Conservation (phyloP, 2,888 invertebrate species). For the Cryptocephalus primarius region DNA sequence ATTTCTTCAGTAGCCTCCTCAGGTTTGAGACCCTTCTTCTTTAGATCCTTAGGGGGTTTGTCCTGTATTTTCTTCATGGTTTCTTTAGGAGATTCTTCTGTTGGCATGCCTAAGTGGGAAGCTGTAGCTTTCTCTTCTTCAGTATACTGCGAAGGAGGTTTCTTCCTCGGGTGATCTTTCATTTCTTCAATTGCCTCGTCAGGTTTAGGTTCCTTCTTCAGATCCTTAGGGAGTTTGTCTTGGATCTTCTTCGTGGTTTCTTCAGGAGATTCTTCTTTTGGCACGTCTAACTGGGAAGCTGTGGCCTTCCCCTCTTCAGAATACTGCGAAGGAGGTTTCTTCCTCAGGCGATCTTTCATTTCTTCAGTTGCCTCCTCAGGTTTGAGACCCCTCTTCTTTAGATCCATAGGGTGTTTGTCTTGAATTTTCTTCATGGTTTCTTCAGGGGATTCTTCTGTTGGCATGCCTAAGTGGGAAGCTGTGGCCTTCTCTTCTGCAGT, state of each 20-base stretch:
- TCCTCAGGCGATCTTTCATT: not conserved
- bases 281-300: not conserved
- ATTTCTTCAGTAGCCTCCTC: not conserved
- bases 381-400: not conserved
- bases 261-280: not conserved
- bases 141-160: no score
- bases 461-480: not conserved
- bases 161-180: not conserved
- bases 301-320: not conserved
- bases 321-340: not conserved
- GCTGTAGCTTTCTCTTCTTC: no score
- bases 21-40: not conserved
- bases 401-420: not conserved
- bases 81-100: not conserved
- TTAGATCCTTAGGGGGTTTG: not conserved
- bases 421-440: not conserved
- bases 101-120: no score
- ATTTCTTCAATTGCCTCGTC: not conserved
- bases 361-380: not conserved
- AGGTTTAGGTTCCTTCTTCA: not conserved
- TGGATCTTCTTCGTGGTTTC: not conserved
- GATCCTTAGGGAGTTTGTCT: not conserved
- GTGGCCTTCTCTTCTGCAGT: not conserved
- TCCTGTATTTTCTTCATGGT: slow-evolving; percentile 1
- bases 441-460: not conserved